phyloP scores from a whole-genome alignment of 2,113 vertebrate species.

The Bujurquina vittata region DNA sequence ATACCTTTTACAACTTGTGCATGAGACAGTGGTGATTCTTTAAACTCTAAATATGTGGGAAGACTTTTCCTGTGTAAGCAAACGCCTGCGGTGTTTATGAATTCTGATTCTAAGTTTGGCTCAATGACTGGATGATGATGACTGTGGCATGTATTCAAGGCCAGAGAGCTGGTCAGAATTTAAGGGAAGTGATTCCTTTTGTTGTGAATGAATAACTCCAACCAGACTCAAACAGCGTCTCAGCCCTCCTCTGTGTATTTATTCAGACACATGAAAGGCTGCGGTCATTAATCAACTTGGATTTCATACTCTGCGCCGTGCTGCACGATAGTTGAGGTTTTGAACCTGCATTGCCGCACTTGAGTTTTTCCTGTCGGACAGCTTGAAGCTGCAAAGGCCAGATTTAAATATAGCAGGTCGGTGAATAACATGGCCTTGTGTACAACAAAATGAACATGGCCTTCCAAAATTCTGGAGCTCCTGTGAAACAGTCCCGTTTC shows the following conservation, averaged over 20 bases:
- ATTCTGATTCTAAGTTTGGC: constrained; percentile 60
- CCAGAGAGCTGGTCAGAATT: constrained; percentile 32
- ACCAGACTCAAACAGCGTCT: constrained; percentile 65
- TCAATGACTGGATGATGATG: constrained; percentile 46
- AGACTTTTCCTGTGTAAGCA: constrained; percentile 61
- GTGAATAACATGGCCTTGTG: neutral
- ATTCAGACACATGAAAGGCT: constrained; percentile 66
- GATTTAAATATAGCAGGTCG: constrained; percentile 2
- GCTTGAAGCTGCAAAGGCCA: constrained; percentile 2
- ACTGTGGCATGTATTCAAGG: constrained; percentile 52
- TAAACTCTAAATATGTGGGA: constrained; percentile 46
- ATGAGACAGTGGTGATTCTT: constrained; percentile 23
- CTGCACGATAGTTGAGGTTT: constrained; percentile 62
- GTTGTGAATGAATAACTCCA: constrained; percentile 53
- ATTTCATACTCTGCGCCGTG: constrained; percentile 48
- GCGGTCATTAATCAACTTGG: constrained; percentile 65
- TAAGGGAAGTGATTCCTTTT: constrained; percentile 47
- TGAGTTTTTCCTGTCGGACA: no score
- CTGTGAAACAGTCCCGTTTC: neutral
- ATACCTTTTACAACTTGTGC: neutral
- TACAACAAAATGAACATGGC: neutral
- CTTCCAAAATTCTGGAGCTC: neutral
- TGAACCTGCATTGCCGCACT: constrained; percentile 18
- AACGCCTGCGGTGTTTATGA: constrained; percentile 63
- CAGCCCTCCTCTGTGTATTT: constrained; percentile 65